Conservation (phyloP, 1,140 invertebrate species). For the Drosophila mauritiana region DNA sequence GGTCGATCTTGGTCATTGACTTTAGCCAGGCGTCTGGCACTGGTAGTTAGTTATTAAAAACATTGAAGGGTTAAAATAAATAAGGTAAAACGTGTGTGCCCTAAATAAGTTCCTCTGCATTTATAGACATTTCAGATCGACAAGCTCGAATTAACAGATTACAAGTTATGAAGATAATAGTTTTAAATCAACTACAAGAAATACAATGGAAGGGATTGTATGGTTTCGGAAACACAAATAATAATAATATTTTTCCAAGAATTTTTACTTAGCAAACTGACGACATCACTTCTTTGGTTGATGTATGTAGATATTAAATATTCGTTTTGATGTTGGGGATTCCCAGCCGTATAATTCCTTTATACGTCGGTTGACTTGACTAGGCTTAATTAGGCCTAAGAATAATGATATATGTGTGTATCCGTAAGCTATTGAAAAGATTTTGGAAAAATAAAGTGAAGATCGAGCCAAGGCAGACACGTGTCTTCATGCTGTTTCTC, state of each 20-base stretch:
- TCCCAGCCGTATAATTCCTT: slow-evolving; percentile 8
- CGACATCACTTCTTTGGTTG: not conserved
- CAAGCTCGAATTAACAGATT: not conserved
- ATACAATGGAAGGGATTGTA: too few species aligned
- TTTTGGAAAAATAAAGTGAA: not conserved
- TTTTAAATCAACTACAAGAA: not conserved
- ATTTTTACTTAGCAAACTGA: not conserved
- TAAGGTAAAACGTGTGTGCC: not conserved
- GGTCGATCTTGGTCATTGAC: slow-evolving; percentile 40
- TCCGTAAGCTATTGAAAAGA: not conserved
- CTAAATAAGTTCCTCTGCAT: not conserved
- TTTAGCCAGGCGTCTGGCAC: not conserved
- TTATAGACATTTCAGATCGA: not conserved
- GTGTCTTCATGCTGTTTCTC: slow-evolving; percentile 12
- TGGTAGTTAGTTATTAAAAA: not conserved
- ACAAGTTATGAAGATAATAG: too few species aligned
- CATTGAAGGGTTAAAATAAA: not conserved
- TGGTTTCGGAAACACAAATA: not conserved
- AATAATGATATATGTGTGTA: not conserved
- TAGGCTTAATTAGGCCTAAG: not conserved
- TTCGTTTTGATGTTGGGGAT: not conserved
- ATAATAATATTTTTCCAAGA: not conserved
- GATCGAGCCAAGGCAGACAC: slow-evolving; percentile 14
- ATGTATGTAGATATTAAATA: not conserved
- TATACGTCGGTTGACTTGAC: not conserved